Evolutionary conservation across 2,113 vertebrate genomes (phyloP), one percentile per base, ranked within the genome.

Genomic region (Talpa occidentalis): DNA sequence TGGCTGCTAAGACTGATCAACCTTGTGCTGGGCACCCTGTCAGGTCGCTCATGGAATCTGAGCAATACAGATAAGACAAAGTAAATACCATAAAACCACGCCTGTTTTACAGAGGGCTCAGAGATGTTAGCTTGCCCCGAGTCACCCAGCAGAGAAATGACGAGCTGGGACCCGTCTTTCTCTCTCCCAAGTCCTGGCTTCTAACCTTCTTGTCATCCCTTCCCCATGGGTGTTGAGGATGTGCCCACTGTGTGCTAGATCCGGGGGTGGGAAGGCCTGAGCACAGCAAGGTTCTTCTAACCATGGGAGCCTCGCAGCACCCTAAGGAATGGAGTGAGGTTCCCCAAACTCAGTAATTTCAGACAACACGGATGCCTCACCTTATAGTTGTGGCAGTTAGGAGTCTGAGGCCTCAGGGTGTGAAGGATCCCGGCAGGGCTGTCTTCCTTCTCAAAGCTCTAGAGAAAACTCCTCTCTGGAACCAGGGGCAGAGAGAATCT

Each of bases 251-350:
- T 1, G 3, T 8, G 32, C 74, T 35, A 1, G 24, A 10, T 17
- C 35, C 10, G 2, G 6, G 59, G 32, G 12, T 22, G 49, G 49
- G 19, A 26, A 5, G 4, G 12, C 24, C 28, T 28, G 21, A 59
- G 74, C 32, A 19, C 21, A 10, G 28, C 16, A 3, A 35, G 15
- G 59, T 10, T 49, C 7, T 54, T n/a, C 28, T 7, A 72, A 17
- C 0, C 0, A 2, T 12, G 10, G 2, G 6, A 0, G 3, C 44
- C 21, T 67, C 52, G 7, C 30, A 2, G 67, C 42, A 0, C 24
- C 8, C 0, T 15, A 11, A 28, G 47, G 47, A 49, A 10, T 44
- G 44, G 47, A 10, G 47, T 49, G 30, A 3, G 5, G 72, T 1
- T 32, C 67, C 77, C 5, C 16, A 3, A 1, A 37, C 47, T 47